These are phyloP conservation scores for Puma concolor DNA, from an alignment of 2,113 vertebrate genomes.

Conservation along the genomic window DNA sequence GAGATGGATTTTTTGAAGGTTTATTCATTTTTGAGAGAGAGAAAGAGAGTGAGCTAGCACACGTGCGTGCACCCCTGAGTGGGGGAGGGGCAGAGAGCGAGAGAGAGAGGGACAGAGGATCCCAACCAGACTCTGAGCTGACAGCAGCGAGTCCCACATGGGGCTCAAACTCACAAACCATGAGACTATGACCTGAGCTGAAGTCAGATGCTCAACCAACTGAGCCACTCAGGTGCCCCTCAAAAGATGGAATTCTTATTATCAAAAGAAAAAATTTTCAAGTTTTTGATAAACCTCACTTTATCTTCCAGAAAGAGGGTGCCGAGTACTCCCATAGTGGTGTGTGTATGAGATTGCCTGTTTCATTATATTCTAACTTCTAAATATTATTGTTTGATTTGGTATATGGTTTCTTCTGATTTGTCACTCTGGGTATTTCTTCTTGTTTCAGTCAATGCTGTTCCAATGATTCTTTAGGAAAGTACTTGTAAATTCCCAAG, in stretches of 20 bases:
- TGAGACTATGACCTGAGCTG: too few relatives aligned
- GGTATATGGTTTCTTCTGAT: neutral
- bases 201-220: too few relatives aligned
- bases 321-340: neutral
- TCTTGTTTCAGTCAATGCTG: neutral
- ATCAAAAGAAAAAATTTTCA: neutral
- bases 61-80: too few relatives aligned
- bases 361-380: neutral
- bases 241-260: neutral
- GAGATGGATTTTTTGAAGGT: neutral
- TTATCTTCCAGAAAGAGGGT: neutral
- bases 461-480: neutral
- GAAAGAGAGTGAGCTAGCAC: too few relatives aligned
- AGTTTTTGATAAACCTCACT: neutral
- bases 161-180: too few relatives aligned
- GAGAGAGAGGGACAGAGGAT: too few relatives aligned
- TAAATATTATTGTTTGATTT: neutral
- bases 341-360: neutral
- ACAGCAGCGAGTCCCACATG: too few relatives aligned
- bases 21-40: too few relatives aligned
- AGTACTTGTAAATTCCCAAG: neutral
- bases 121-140: too few relatives aligned
- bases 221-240: neutral
- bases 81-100: too few relatives aligned
- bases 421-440: neutral